Evolutionary conservation across 2,797 vertebrate species (phyloP).

Genomic region (Antrozous pallidus): DNA sequence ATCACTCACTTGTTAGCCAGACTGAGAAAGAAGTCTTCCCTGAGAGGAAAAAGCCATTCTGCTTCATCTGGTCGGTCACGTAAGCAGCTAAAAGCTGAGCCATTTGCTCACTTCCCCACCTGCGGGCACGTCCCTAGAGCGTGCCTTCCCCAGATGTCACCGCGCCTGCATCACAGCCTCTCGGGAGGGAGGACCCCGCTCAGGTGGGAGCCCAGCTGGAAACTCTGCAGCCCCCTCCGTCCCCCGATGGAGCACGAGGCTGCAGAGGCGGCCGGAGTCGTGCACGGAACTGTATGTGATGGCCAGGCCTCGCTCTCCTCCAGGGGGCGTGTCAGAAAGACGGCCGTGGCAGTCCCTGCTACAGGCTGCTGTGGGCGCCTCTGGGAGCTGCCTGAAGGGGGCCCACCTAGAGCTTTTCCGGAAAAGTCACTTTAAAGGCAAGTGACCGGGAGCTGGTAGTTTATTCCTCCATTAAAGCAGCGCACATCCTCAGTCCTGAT

Average conservation of each 20-base stretch:
- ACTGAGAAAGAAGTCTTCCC: not conserved
- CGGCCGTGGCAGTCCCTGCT: not conserved
- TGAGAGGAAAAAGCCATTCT: not conserved
- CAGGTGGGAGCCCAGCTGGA: not conserved
- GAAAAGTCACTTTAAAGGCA: conserved; percentile 2
- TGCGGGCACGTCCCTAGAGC: not conserved
- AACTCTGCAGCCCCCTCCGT: not conserved
- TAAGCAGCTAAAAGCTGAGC: not conserved
- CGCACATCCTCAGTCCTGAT: not conserved
- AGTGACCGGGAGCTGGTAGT: not conserved
- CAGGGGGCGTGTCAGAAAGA: not conserved
- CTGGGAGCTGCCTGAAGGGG: not conserved
- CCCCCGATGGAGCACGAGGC: not conserved
- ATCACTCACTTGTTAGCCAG: not conserved
- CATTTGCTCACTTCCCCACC: not conserved
- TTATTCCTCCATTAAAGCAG: not conserved
- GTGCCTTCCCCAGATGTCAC: not conserved
- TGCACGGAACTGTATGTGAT: not conserved
- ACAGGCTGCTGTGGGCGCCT: not conserved
- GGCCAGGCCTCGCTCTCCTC: not conserved
- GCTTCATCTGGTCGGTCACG: not conserved
- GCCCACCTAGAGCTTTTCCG: not conserved
- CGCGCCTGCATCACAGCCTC: not conserved
- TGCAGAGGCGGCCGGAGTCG: not conserved
- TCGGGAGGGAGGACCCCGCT: not conserved